phyloP scores from a whole-genome alignment of 2,888 invertebrate species.

The Apantesis nais region DNA sequence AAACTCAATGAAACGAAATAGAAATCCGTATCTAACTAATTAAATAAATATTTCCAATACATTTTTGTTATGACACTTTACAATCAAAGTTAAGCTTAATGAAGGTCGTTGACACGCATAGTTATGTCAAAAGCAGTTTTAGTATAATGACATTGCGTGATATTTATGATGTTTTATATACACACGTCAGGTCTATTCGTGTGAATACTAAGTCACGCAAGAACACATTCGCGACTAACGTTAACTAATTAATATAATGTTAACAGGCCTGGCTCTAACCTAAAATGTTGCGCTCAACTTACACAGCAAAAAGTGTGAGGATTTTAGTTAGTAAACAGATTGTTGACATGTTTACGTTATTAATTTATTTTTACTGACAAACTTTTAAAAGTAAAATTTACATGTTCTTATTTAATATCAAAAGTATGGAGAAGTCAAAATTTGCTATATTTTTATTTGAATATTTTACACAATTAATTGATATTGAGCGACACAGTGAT shows the following conservation, averaged over 20 bases:
- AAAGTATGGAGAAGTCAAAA: not conserved
- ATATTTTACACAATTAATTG: not conserved
- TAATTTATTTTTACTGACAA: not conserved
- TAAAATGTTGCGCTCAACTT: not conserved
- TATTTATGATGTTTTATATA: slow-evolving; percentile 25
- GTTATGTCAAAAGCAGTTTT: slow-evolving; percentile 7
- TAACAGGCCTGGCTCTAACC: slow-evolving; percentile 27
- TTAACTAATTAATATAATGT: slow-evolving; percentile 60
- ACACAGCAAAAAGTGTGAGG: not conserved
- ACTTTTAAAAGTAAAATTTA: not conserved
- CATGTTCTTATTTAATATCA: not conserved
- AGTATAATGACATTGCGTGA: slow-evolving; percentile 32
- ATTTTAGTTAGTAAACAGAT: not conserved
- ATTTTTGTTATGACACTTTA: not conserved
- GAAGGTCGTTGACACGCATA: slow-evolving; percentile 6
- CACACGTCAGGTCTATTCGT: slow-evolving; percentile 34
- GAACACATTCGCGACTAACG: slow-evolving; percentile 37
- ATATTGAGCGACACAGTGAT: no score
- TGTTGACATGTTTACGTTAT: not conserved
- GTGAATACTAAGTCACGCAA: slow-evolving; percentile 50
- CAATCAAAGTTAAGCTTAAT: not conserved
- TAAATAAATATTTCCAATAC: not conserved
- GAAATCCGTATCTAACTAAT: not conserved
- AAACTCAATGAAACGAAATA: not conserved
- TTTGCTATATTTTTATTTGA: not conserved